Conservation (phyloP, 1,140 invertebrate species). For the Papilio aristodemus region DNA sequence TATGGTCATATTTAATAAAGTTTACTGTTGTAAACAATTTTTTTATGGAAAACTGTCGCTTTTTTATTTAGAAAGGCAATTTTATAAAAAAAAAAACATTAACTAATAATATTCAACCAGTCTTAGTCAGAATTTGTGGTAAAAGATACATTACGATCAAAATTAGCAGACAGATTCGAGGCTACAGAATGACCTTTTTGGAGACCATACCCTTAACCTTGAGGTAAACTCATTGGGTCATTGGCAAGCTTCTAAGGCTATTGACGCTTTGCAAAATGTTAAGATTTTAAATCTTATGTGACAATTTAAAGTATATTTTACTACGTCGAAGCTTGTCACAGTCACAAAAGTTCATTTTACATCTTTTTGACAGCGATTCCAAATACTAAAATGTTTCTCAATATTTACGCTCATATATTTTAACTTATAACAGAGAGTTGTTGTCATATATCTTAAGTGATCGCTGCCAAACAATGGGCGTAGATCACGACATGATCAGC, state of each 20-base stretch:
- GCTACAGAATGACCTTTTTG: not conserved
- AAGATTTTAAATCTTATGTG: not conserved
- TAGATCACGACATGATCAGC: slow-evolving; percentile 26
- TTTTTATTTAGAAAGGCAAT: too few species aligned
- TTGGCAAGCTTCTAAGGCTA: not conserved
- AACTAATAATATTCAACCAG: too few species aligned
- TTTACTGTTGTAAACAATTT: slow-evolving; percentile 7
- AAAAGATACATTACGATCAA: not conserved
- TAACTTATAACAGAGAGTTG: not conserved
- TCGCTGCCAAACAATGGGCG: slow-evolving; percentile 28
- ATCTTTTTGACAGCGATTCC: not conserved
- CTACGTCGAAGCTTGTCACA: too few species aligned
- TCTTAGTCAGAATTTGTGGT: not conserved
- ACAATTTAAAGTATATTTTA: not conserved
- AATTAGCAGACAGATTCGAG: not conserved
- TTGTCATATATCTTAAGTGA: slow-evolving; percentile 16
- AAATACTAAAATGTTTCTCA: too few species aligned
- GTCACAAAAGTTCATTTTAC: too few species aligned
- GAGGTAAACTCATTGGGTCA: not conserved
- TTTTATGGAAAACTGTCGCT: too few species aligned
- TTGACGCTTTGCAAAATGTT: slow-evolving; percentile 1
- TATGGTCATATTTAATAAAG: not conserved
- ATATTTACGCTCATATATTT: too few species aligned
- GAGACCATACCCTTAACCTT: slow-evolving; percentile 1
- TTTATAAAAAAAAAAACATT: too few species aligned